Evolutionary conservation across 2,888 invertebrate genomes (phyloP), one percentile per base, ranked within the genome.

Genomic region (Schizaphis graminum): DNA sequence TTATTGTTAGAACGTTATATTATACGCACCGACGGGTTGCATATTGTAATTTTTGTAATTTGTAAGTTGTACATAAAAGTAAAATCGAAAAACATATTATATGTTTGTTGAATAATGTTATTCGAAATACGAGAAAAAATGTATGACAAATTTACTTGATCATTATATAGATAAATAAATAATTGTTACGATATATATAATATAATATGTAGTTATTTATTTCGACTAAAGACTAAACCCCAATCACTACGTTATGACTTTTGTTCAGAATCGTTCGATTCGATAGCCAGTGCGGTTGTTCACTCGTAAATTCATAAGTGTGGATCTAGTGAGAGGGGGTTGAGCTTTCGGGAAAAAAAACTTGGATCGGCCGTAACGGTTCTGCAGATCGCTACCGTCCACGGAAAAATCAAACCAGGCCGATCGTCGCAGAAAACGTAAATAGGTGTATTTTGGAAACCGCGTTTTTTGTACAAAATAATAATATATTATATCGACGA

Each of bases 1-100:
- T 86, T 94, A 94, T 94, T 91, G 94, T 94, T 94, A 94, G 94
- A 84, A 91, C 86, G 90, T 91, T 94, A 90, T 93, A 35, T 47
- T 53, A 47, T 47, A 89, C 89, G 77, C n/a, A 26, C 85, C 41
- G n/a, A 24, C 28, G 61, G 91, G 53, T 53, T n/a, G 88, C 44
- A 47, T 84, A 77, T 49, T 77, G 86, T 94, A 94, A 77, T 57
- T 94, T 85, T 90, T 94, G 91, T 94, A 94, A 87, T 94, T 85
- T 89, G 67, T 67, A 94, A 94, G 86, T 28, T 94, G 94, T 94
- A 87, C 28, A 94, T 87, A 85, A 47, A 47, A 26, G 41, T 67
- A n/a, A 90, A 92, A 86, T 86, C 21, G 24, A 61, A 49, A n/a
- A 90, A n/a, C 41, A 94, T 21, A 24, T 16, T 44, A 67, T 44